Evolutionary conservation across 1,140 invertebrate species (phyloP).

Genomic region (Drosophila bocki): DNA sequence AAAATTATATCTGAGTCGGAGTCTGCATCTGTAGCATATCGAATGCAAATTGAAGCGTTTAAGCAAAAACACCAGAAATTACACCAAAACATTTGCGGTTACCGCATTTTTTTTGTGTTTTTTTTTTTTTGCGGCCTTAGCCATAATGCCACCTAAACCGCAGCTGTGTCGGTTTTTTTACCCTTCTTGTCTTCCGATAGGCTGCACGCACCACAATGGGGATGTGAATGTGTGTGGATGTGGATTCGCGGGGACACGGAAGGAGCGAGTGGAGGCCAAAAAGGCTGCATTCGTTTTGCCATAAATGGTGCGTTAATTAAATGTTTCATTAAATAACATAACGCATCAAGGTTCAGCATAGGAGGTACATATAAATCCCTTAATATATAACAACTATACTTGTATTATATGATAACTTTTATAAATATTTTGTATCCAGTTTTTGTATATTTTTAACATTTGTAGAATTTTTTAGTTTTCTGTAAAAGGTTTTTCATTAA

Average conservation of each 20-base stretch:
- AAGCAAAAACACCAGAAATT: conserved; percentile 47
- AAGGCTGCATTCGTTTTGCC: conserved; percentile 39
- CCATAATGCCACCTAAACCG: conserved; percentile 58
- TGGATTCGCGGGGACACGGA: conserved; percentile 15
- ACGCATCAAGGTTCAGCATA: conserved; percentile 26
- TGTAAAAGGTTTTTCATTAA: too few relatives aligned
- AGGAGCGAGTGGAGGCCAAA: conserved; percentile 16
- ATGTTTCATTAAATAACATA: conserved; percentile 63
- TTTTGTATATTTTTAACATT: not conserved
- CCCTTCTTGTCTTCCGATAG: conserved; percentile 20
- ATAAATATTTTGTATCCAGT: not conserved
- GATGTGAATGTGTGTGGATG: conserved; percentile 43
- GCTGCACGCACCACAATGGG: conserved; percentile 55
- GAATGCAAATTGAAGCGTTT: conserved; percentile 53
- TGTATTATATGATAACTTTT: not conserved
- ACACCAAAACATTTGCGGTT: conserved; percentile 70
- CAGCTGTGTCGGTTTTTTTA: conserved; percentile 54
- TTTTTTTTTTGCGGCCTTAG: conserved; percentile 38
- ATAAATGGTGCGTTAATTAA: conserved; percentile 74
- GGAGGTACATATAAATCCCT: conserved; percentile 4
- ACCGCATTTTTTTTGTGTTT: conserved; percentile 40
- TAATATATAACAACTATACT: conserved; percentile 4
- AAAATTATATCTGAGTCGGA: conserved; percentile 17
- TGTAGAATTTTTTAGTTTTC: too few relatives aligned
- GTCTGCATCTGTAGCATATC: conserved; percentile 45